Evolutionary conservation across 2,797 vertebrate genomes (phyloP), one percentile per base, ranked within the genome.

Genomic region (Acanthurus lineatus): DNA sequence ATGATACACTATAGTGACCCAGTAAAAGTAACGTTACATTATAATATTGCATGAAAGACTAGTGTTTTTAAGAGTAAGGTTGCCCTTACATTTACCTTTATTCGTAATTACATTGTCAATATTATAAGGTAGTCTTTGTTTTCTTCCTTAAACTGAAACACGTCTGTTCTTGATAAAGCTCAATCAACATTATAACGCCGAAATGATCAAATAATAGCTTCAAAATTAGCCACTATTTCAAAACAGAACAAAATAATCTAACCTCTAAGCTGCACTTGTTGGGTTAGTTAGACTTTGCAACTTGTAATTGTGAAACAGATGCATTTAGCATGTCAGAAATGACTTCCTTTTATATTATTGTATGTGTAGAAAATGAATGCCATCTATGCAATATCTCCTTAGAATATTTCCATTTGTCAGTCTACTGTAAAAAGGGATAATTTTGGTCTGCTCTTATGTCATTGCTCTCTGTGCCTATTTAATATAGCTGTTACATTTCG

Each of bases 11-110:
- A 25, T 28, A 70, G 49, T 40, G 56, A 69, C 66, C 67, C 38
- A 52, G 40, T 66, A 76, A 2, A 58, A 69, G 28, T 35, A 35
- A 35, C 32, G 32, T 35, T 35, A 35, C 32, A 35, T 35, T 60
- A 38, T 53, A 54, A 51, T 54, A 49, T 19, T 38, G 7, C 15
- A 20, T 49, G 32, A 35, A 35, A 35, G 32, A 35, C 32, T 40
- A 40, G 59, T 47, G 28, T 2, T 15, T 79, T 20, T 10, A 57
- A 66, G 28, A 58, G 42, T 28, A 63, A 57, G 62, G 44, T 51
- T 61, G 5, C 47, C 1, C 3, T 32, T 16, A 22, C 17, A 25
- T 3, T 35, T 15, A 17, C 6, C 32, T 35, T 35, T 35, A 35
- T 35, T 35, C 7, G 32, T 35, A 6, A 35, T 35, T 35, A 6